Conservation (phyloP, 2,888 invertebrate genomes). For the Dasypogon diadema region DNA sequence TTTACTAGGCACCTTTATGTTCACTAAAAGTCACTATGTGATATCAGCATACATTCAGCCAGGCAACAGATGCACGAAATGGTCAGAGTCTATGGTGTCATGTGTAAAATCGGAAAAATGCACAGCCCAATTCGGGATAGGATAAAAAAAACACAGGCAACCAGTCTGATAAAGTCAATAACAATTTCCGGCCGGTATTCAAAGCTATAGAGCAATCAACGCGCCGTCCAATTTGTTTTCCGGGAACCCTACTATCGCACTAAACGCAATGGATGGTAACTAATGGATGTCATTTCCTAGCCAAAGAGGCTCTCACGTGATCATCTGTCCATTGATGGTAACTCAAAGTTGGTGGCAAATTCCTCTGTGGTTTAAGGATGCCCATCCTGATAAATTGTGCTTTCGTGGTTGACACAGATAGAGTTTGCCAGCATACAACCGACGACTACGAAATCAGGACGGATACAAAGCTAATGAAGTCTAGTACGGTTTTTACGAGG, state of each 20-base stretch:
- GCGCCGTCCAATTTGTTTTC: slow-evolving; percentile 37
- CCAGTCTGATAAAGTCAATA: slow-evolving; percentile 41
- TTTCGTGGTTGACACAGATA: background rate
- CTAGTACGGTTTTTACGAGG: too few species aligned
- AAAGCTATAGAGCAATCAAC: slow-evolving; percentile 36
- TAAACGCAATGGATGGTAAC: slow-evolving; percentile 38
- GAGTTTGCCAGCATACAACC: background rate
- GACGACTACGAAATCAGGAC: background rate
- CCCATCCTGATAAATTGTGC: slow-evolving; percentile 22
- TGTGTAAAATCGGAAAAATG: slow-evolving; percentile 31
- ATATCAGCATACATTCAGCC: slow-evolving; percentile 33
- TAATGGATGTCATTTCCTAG: slow-evolving; percentile 40
- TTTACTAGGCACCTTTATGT: slow-evolving; percentile 19
- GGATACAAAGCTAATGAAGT: too few species aligned
- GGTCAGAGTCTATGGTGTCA: slow-evolving; percentile 11
- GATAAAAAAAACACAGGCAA: too few species aligned
- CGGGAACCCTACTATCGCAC: slow-evolving; percentile 26
- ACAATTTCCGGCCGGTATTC: slow-evolving; percentile 32
- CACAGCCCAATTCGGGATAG: slow-evolving; percentile 16
- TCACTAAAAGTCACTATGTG: slow-evolving; percentile 14
- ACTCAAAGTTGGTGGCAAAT: slow-evolving; percentile 44
- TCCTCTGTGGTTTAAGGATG: slow-evolving; percentile 42
- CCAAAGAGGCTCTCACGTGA: slow-evolving; percentile 35
- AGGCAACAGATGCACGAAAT: slow-evolving; percentile 43
- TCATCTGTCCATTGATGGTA: slow-evolving; percentile 36